These are phyloP conservation scores for Andrena dorsata DNA, from an alignment of 2,888 invertebrate species.

Conservation along the genomic window DNA sequence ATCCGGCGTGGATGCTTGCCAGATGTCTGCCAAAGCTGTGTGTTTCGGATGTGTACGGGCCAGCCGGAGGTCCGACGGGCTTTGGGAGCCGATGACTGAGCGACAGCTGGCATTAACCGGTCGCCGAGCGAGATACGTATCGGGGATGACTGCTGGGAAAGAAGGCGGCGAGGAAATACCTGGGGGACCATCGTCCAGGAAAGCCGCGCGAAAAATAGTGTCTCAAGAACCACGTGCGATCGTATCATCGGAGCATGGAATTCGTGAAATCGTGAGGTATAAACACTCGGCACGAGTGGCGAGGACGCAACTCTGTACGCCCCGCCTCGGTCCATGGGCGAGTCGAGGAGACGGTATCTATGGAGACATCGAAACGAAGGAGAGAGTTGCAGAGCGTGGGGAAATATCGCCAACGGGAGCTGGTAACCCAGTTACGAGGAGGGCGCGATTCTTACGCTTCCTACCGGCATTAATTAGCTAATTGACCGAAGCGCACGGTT, in stretches of 20 bases:
- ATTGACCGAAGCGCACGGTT: constrained; percentile 72
- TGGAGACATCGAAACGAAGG: neutral
- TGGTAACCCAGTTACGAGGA: constrained; percentile 63
- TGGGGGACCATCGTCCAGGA: constrained; percentile 4
- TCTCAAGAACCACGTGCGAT: neutral
- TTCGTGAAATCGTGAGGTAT: constrained; percentile 10
- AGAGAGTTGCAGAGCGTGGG: constrained; percentile 1
- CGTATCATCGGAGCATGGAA: neutral
- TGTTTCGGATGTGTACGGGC: constrained; percentile 62
- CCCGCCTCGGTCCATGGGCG: neutral
- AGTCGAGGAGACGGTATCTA: neutral
- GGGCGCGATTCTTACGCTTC: constrained; percentile 50
- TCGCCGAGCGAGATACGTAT: constrained; percentile 43
- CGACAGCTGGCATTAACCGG: constrained; percentile 70
- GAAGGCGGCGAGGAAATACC: neutral
- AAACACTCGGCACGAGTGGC: constrained; percentile 5
- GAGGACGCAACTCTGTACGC: neutral
- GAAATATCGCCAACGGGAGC: constrained; percentile 18
- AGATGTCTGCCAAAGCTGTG: constrained; percentile 75
- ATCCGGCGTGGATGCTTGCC: constrained; percentile 77
- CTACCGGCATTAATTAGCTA: constrained; percentile 75
- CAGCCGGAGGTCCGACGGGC: constrained; percentile 60
- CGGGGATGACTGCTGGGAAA: constrained; percentile 39
- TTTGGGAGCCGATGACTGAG: constrained; percentile 67
- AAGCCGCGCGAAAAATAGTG: neutral